Conservation (phyloP, 2,888 invertebrate genomes). For the Eucera pruinosa region DNA sequence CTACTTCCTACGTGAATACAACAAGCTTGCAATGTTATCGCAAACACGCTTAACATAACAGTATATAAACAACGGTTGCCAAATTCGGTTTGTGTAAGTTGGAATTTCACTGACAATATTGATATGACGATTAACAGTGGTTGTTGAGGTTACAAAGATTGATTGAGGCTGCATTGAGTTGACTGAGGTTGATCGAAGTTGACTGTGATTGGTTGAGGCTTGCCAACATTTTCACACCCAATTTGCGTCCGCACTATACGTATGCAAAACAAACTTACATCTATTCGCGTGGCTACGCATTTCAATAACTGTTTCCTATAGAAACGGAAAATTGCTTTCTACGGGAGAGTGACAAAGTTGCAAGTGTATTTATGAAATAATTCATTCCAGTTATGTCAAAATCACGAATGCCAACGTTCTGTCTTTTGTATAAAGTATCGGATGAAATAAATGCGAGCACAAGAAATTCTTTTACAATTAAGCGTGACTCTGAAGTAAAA, state of each 20-base stretch:
- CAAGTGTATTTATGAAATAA: too few species aligned
- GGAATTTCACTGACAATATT: neutral
- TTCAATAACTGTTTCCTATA: neutral
- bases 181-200: neutral
- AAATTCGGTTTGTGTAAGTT: neutral
- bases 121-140: neutral
- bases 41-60: neutral
- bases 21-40: neutral
- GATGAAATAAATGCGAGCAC: too few species aligned
- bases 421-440: too few species aligned
- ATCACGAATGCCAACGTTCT: too few species aligned
- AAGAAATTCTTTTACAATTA: too few species aligned
- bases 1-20: neutral
- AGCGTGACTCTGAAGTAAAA: too few species aligned
- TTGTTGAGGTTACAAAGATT: conserved; percentile 9
- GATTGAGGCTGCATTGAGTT: neutral
- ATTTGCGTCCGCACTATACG: neutral
- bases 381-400: too few species aligned
- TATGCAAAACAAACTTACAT: neutral
- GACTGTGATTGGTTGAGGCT: neutral
- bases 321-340: too few species aligned
- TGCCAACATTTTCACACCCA: neutral
- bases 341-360: too few species aligned
- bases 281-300: neutral
- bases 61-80: neutral